phyloP scores from a whole-genome alignment of 2,888 invertebrate species.

The Thysanoteuthis rhombus region DNA sequence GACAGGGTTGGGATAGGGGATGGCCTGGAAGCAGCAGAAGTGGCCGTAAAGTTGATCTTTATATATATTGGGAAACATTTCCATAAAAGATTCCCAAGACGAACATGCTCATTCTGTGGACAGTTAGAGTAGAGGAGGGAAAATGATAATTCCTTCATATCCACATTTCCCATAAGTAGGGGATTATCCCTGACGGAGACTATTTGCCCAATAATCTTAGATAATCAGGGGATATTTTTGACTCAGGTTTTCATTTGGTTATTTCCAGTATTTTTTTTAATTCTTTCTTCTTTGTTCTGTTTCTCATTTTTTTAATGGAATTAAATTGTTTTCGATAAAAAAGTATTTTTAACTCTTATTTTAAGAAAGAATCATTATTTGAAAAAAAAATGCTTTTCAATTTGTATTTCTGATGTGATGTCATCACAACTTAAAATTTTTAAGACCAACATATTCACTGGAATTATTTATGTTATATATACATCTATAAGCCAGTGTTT shows the following conservation, averaged over 20 bases:
- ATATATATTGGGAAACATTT: constrained; percentile 12
- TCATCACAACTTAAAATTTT: background rate
- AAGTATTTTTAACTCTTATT: background rate
- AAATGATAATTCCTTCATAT: constrained; percentile 12
- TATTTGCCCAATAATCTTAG: background rate
- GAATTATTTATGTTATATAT: no score
- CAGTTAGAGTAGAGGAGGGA: background rate
- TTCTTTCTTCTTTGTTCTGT: background rate
- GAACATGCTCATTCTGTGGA: background rate
- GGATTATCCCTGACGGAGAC: background rate
- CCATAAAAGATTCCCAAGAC: background rate
- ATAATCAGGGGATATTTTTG: background rate
- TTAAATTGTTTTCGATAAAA: background rate
- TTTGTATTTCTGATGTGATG: background rate
- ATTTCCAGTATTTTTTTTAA: background rate
- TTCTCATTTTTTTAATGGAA: background rate
- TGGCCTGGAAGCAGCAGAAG: no score
- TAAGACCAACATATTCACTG: background rate
- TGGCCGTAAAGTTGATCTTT: background rate
- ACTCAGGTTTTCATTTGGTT: background rate
- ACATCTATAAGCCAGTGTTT: no score
- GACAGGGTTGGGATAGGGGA: background rate
- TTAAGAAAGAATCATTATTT: background rate
- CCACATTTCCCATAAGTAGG: constrained; percentile 12
- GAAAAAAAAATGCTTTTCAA: background rate